Base-by-base conservation (phyloP, 2,888 invertebrate species). In the Chrysolina americana region DNA sequence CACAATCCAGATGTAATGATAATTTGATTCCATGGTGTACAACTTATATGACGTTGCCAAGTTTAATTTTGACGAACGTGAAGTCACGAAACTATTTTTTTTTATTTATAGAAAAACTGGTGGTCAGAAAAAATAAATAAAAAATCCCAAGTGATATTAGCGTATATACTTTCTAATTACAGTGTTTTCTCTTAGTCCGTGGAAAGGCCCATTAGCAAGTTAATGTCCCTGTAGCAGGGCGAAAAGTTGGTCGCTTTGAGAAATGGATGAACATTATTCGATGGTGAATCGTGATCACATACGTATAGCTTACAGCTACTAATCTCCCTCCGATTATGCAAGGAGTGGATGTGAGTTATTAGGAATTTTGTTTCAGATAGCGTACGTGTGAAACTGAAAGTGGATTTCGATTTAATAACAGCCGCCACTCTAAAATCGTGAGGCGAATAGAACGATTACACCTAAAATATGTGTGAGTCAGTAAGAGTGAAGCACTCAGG, bases 381-480 rank as follows among this genome's bases (percentile, higher is more conserved):
- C 28, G 65, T 72, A 78, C 78, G 76, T 79, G 79, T 78, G 78
- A 79, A 78, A 78, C 78, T 74, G 71, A 79, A 76, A 79, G 79
- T 79, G 71, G 73, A 76, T 74, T 76, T 71, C 74, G 64, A 73
- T 65, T 68, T 80, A 77, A 80, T 78, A 77, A 75, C 76, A 75
- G 78, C 72, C 74, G 74, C 71, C 71, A 63, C 69, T 73, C 73
- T 17, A 62, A 59, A 64, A 50, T 79, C 79, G 79, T 79, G 79
- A 77, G 74, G 65, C 73, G 69, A 70, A 65, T 72, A 65, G 65
- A 73, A 44, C 76, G 71, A 76, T 78, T 75, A 73, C 71, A 73
- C 68, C 73, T 76, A 77, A 79, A 76, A 78, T 73, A 65, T 74
- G 65, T 75, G 74, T 73, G 75, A 79, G 74, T 73, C 75, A 73